Conservation (phyloP, 2,888 invertebrate genomes). For the Tetragonula carbonaria region DNA sequence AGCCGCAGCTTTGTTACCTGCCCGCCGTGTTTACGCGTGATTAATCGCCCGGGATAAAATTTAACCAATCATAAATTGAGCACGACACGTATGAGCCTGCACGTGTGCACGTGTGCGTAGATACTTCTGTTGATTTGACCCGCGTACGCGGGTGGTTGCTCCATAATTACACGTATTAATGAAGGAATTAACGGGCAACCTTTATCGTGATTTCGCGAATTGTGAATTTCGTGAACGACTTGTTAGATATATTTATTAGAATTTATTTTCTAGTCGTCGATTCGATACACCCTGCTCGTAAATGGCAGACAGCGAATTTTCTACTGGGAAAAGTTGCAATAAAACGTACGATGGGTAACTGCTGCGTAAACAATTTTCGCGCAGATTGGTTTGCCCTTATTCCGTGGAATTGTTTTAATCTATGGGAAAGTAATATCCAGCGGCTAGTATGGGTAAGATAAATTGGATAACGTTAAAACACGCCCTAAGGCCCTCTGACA, state of each 20-base stretch:
- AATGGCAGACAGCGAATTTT: too few relatives aligned
- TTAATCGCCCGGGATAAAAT: slow-evolving; percentile 1
- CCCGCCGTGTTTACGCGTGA: neutral
- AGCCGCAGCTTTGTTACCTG: neutral
- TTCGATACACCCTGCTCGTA: too few relatives aligned
- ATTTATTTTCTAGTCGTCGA: too few relatives aligned
- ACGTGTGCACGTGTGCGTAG: neutral
- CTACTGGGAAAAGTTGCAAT: too few relatives aligned
- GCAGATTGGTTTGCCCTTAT: neutral
- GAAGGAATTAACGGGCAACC: neutral
- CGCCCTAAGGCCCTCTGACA: neutral
- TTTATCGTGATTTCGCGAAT: neutral
- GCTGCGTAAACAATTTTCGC: too few relatives aligned
- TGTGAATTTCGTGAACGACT: neutral
- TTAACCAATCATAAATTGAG: neutral
- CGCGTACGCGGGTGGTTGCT: neutral
- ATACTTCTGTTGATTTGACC: neutral
- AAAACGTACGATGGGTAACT: too few relatives aligned
- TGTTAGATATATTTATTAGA: too few relatives aligned
- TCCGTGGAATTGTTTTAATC: neutral
- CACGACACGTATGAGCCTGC: neutral
- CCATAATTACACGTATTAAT: neutral
- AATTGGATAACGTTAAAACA: neutral
- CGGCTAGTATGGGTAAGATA: neutral
- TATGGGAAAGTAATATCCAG: neutral